Evolutionary conservation across 1,140 invertebrate species (phyloP), one percentile per base, ranked within the genome.

Genomic region (Drosophila sturtevanti): DNA sequence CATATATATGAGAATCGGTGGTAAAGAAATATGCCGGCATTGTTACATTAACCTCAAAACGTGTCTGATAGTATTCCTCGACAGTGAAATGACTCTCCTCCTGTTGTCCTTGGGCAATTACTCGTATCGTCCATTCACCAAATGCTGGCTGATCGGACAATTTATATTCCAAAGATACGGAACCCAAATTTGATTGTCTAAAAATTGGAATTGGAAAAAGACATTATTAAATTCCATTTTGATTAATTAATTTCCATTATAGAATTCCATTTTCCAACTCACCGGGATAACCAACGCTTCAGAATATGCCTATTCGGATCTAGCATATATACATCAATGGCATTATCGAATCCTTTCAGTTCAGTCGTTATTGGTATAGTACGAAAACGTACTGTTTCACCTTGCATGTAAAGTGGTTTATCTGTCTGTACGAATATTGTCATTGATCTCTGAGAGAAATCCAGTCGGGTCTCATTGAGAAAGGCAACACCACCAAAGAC

Each of bases 351-450:
- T 2, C 97, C 95, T 85, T 96, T 96, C 48, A 98, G 92, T 78
- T 97, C 96, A 0, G 97, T 98, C 81, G 97, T 96, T 61, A 99
- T 97, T 0, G 97, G 97, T 69, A 99, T 96, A 1, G 96, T 95
- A 22, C 98, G 94, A 89, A 99, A 98, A 55, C 95, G 93, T 0
- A 99, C 96, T 37, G 94, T 97, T 91, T 99, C 96, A 1, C 97
- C 95, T 92, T 98, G 98, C 94, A 96, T 98, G 85, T 99, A 99
- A 0, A 98, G 94, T 0, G 98, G 98, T 91, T 98, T 98, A 89
- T 99, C 97, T 62, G 97, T 95, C 92, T 99, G 98, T 77, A 99
- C 96, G 79, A 99, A 98, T 71, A 99, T 97, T 0, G 98, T 98
- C 96, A 98, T 97, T 6, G 97, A 97, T n/a, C 97, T 92, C 79